A percentile compares a stretch with the other conserved stretches of the same genome.
These are phyloP conservation scores for Maccullochella peelii DNA, from an alignment of 2,113 vertebrate species.

Conservation along the genomic window DNA sequence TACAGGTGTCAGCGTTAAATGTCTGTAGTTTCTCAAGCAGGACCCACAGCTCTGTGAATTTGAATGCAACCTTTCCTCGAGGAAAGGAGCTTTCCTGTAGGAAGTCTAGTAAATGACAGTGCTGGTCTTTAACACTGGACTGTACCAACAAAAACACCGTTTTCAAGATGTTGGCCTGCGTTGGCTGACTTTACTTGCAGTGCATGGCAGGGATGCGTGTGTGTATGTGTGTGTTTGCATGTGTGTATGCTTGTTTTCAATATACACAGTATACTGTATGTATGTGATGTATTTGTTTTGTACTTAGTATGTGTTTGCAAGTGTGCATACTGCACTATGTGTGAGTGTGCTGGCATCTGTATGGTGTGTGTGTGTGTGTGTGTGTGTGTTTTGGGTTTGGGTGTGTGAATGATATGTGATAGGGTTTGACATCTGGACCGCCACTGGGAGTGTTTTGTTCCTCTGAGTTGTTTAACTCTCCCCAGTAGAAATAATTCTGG, in stretches of 20 bases:
- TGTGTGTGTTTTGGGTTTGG: conserved; percentile 25
- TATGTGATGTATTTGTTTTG: not conserved
- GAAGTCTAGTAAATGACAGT: conserved; percentile 50
- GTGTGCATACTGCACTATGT: not conserved
- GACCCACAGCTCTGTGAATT: conserved; percentile 31
- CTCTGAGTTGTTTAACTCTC: conserved; percentile 29
- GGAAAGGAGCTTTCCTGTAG: conserved; percentile 39
- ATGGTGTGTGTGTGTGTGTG: not conserved
- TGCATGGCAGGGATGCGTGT: not conserved
- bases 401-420: conserved; percentile 31
- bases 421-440: conserved; percentile 39
- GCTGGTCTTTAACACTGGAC: conserved; percentile 15
- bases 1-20: conserved; percentile 47
- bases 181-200: conserved; percentile 31
- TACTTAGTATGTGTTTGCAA: not conserved
- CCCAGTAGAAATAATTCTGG: conserved; percentile 28
- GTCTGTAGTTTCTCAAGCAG: conserved; percentile 59
- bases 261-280: not conserved
- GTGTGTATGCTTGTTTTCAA: not conserved
- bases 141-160: conserved; percentile 40
- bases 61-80: conserved; percentile 20
- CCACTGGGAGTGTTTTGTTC: conserved; percentile 25
- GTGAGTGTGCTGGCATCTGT: not conserved
- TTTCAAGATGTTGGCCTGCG: conserved; percentile 16
- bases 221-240: not conserved